Evolutionary conservation across 92 coral and sea anemone genomes (phyloP), one percentile per base, ranked within the genome.

Genomic region (Epizoanthus scotinus): DNA sequence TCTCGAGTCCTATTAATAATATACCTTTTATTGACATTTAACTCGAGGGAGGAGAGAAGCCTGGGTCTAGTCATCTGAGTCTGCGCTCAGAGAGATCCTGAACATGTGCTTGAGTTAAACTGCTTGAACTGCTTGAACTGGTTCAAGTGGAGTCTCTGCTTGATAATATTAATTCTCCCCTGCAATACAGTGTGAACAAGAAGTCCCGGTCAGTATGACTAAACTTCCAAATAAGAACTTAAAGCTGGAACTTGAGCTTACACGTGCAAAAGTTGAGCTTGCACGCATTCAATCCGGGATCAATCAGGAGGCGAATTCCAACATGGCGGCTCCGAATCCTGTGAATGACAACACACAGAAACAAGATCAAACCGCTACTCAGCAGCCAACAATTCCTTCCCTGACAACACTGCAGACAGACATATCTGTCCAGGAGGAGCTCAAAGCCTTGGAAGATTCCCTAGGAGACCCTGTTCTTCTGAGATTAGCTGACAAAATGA

Each of bases 361-460:
- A 12, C 50, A 63, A 63, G 70, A 58, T 65, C 50, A 24, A 29
- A 28, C 3, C 52, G 26, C 67, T 0, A 10, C 15, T 57, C 28
- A 44, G 19, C 6, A 61, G 58, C 2, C 20, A 40, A 36, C 86
- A 55, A 28, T 72, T 0, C 81, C 86, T 63, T 62, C 73, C 20
- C 80, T 72, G 50, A 44, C 65, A 28, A 82, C 61, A 22, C 74
- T 82, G 67, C 85, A 82, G 36, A 40, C 68, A 20, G 70, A 82
- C 72, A 9, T 68, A 83, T 72, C 82, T n/a, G 86, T 83, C 20
- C 86, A 83, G 77, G 64, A 82, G 73, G 71, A 82, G 3, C 85
- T 82, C 36, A 82, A 82, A 63, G 70, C 81, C 57, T 63, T 83
- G 31, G 86, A 83, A 83, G 81, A 83, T 14, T 83, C 67, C 26